Base-by-base conservation (phyloP, 1,140 invertebrate species). In the Drosophila dunni region DNA sequence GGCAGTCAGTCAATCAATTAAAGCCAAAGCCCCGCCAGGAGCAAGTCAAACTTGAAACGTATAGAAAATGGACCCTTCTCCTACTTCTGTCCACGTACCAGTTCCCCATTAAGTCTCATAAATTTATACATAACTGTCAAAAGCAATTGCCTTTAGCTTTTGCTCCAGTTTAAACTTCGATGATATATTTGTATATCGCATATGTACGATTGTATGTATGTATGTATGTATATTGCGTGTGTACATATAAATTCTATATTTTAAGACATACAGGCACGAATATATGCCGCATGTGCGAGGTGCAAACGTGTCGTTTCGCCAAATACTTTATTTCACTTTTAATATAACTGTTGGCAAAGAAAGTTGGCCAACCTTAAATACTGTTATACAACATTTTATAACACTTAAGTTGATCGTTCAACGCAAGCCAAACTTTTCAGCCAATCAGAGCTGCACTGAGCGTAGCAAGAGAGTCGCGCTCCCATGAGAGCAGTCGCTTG, bases 41-140 rank as follows among this genome's bases (percentile, higher is more conserved):
- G 57, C 64, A n/a, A 33, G 34, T 51, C 20, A 54, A 72, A 63
- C 48, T 53, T 63, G 36, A 53, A 63, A 46, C 29, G 15, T 38
- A 38, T 40, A n/a, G 53, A 56, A 11, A 13, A 17, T 5, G 58
- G 10, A 40, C 17, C 36, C 53, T 44, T 17, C 42, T 57, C 24
- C 2, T 15, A 17, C 66, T 42, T 11, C 51, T 13, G 50, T 60
- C 13, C 56, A 38, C 33, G 56, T 73, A 54, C 64, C 70, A 68
- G 48, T 61, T 61, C 64, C 64, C 79, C 75, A 85, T 81, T 85
- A 88, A 77, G 79, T 82, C 84, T 88, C 83, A 86, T 86, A 86
- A 86, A 86, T 86, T 86, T 88, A 85, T 86, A 81, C 83, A 86
- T 86, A 86, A 86, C 83, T 86, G 83, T 86, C 83, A 86, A 86